Conservation (phyloP, 2,888 invertebrate genomes). For the Protophormia terraenovae region DNA sequence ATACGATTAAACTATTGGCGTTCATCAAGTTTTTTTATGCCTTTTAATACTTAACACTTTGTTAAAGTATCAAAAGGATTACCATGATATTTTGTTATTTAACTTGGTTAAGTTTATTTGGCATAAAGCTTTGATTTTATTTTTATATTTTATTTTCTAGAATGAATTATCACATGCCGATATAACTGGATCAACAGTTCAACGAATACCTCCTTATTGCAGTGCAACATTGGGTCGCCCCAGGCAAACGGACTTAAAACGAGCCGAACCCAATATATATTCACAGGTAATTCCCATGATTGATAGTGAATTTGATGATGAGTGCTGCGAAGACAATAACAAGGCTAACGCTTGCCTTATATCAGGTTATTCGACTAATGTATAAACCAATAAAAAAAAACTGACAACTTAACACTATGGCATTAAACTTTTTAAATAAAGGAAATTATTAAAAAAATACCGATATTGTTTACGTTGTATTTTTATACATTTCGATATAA, state of each 20-base stretch:
- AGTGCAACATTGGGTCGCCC: constrained; percentile 81
- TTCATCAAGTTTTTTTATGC: no score
- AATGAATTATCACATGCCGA: constrained; percentile 80
- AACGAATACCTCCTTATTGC: constrained; percentile 79
- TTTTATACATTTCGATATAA: no score
- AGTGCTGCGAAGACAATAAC: constrained; percentile 66
- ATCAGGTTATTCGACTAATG: constrained; percentile 75
- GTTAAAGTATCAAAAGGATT: no score
- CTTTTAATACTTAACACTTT: no score
- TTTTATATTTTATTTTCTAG: constrained; percentile 69
- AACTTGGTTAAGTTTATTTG: neutral
- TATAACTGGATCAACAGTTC: constrained; percentile 72
- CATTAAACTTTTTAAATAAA: neutral
- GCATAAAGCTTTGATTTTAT: neutral
- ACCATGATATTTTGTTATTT: no score
- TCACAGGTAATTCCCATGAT: constrained; percentile 81
- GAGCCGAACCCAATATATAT: constrained; percentile 81
- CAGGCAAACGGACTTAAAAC: constrained; percentile 79
- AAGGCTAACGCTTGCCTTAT: constrained; percentile 45
- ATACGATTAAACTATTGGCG: no score
- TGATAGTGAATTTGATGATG: constrained; percentile 76
- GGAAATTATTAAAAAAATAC: neutral
- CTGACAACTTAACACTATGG: neutral
- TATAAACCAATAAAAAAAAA: constrained; percentile 59
- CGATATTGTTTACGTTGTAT: neutral